Evolutionary conservation across 1,140 invertebrate genomes (phyloP), one percentile per base, ranked within the genome.

Genomic region (Tribolium castaneum): DNA sequence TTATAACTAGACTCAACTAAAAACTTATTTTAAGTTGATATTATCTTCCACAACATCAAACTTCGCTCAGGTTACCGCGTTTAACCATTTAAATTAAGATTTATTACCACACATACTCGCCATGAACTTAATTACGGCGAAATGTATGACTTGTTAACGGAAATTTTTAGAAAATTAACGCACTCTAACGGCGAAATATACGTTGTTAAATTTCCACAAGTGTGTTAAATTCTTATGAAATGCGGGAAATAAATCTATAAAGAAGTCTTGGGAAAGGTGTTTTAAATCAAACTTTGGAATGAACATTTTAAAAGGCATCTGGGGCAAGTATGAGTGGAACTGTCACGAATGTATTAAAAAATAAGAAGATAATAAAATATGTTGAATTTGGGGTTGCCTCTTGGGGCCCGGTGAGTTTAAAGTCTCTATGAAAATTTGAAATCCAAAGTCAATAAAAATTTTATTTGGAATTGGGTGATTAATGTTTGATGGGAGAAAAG

Each of bases 341-440:
- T 45, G 39, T 45, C 39, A n/a, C 7, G 30, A 66, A 22, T 34
- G n/a, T 22, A 59, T 59, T 22, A 35, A 66, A 66, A 66, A 13
- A 35, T 12, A 35, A 66, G 6, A 45, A 66, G 30, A 59, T 22
- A 59, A 19, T 22, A 19, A 59, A 22, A 59, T 25, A 59, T 45
- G 39, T 45, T 45, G n/a, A 10, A 22, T 59, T 59, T 59, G 5
- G 3, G 54, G 19, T 22, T 59, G 10, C 0, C 54, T 59, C 54
- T 22, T 59, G 54, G 16, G 54, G n/a, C 25, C 22, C n/a, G 10
- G 59, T n/a, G 7, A 34, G 10, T 66, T 66, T 66, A 66, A 66
- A 66, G 59, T 35, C 34, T 66, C 25, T 66, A 66, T 66, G 13
- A 66, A 66, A 66, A 34, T 66, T 66, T 66, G 59, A 35, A 66